These are phyloP conservation scores for Gorsachius magnificus DNA, from an alignment of 2,797 vertebrate species.

Conservation along the genomic window DNA sequence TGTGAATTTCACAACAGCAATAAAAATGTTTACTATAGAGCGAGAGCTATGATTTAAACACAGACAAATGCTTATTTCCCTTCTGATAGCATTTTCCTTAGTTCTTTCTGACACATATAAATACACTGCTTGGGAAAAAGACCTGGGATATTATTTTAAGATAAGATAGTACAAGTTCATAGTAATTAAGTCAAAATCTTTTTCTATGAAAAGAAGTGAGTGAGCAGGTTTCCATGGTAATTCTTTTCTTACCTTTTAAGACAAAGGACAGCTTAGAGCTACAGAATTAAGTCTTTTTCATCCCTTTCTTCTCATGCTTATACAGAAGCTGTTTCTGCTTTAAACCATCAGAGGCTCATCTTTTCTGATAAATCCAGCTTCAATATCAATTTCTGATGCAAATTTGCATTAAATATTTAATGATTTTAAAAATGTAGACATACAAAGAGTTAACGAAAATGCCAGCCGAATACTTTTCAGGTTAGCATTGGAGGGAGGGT, in stretches of 20 bases:
- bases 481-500: not conserved
- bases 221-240: conserved; percentile 71
- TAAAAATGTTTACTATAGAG: conserved; percentile 61
- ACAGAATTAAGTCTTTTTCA: conserved; percentile 66
- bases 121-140: conserved; percentile 37
- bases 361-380: conserved; percentile 12
- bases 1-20: conserved; percentile 69
- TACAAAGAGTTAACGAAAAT: conserved; percentile 19
- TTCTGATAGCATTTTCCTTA: conserved; percentile 48
- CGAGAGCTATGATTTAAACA: conserved; percentile 61
- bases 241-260: conserved; percentile 74
- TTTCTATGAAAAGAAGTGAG: conserved; percentile 45
- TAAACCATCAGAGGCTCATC: conserved; percentile 27
- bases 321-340: conserved; percentile 22
- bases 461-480: not conserved
- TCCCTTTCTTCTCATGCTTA: conserved; percentile 43
- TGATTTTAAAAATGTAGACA: not conserved
- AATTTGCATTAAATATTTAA: conserved; percentile 31
- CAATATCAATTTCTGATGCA: conserved; percentile 22
- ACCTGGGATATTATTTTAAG: conserved; percentile 65
- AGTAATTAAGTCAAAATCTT: conserved; percentile 64
- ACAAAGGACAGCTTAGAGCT: conserved; percentile 70
- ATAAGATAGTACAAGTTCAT: conserved; percentile 62
- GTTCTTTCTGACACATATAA: conserved; percentile 45
- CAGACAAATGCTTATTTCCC: conserved; percentile 55